Percentiles rank a stretch among this genome's conserved stretches.
Evolutionary conservation across 2,797 vertebrate genomes (phyloP).

Genomic region (Enteromius thamalakanensis): DNA sequence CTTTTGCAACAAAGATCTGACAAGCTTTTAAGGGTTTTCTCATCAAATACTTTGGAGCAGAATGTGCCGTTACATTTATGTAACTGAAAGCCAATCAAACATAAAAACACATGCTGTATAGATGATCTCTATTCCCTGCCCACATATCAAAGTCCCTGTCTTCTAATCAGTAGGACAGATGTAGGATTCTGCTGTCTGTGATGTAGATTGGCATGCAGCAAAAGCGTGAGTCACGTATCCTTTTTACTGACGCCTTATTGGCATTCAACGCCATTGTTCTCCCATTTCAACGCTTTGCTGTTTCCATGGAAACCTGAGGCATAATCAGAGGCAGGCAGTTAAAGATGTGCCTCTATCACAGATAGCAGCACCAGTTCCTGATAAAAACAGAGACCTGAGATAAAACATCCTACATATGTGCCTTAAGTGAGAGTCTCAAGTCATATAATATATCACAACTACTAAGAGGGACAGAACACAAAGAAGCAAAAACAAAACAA

Average conservation of each 20-base stretch:
- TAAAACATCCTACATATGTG: conserved; percentile 47
- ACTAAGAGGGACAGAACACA: conserved; percentile 6
- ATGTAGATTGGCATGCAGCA: conserved; percentile 47
- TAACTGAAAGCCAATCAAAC: conserved; percentile 32
- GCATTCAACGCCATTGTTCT: conserved; percentile 62
- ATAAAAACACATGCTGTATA: conserved; percentile 20
- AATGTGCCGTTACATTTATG: conserved; percentile 21
- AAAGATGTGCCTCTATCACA: conserved; percentile 57
- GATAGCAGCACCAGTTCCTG: conserved; percentile 50
- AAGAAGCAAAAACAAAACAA: background rate
- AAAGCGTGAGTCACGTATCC: conserved; percentile 27
- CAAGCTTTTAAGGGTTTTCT: conserved; percentile 42
- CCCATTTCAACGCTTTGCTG: conserved; percentile 52
- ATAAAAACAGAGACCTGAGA: conserved; percentile 51
- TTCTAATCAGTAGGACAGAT: conserved; percentile 49
- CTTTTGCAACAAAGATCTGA: conserved; percentile 44
- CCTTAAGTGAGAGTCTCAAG: conserved; percentile 34
- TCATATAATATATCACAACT: conserved; percentile 37
- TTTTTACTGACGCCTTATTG: conserved; percentile 54
- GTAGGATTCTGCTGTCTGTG: conserved; percentile 37
- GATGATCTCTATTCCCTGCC: conserved; percentile 30
- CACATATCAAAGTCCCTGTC: conserved; percentile 50
- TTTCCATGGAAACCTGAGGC: conserved; percentile 58
- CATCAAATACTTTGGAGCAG: conserved; percentile 37
- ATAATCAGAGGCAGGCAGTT: conserved; percentile 59